Evolutionary conservation across 2,113 vertebrate genomes (phyloP).

Genomic region (Thryonomys swinderianus): DNA sequence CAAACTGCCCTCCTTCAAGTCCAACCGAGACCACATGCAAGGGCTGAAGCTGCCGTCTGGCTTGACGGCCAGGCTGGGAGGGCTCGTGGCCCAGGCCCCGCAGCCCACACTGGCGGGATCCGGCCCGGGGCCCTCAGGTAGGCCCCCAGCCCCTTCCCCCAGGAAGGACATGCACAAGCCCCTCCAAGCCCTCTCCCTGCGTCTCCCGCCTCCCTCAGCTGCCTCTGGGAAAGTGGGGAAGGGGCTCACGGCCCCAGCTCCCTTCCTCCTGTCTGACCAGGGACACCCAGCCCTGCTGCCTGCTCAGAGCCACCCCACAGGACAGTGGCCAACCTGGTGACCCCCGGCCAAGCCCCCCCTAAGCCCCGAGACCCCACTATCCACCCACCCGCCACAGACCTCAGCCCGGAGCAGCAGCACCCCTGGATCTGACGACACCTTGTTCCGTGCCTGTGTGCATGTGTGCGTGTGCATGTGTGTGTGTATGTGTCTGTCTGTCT

Average conservation of each 20-base stretch:
- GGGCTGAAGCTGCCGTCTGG: slow-evolving; percentile 71
- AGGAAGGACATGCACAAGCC: neutral
- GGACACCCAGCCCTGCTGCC: neutral
- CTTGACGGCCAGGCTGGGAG: neutral
- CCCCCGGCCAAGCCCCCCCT: neutral
- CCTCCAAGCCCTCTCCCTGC: neutral
- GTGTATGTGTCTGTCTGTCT: accelerated
- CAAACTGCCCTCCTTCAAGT: slow-evolving; percentile 90
- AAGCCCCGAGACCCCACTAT: neutral
- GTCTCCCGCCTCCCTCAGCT: neutral
- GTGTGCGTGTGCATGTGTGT: neutral
- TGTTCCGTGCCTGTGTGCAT: neutral
- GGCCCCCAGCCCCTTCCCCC: no score
- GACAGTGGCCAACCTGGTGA: neutral
- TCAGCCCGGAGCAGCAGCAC: neutral
- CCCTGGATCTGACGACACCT: neutral
- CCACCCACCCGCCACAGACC: neutral
- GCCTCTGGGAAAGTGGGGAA: neutral
- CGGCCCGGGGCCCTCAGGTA: neutral
- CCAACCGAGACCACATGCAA: slow-evolving; percentile 82
- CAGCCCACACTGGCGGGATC: neutral
- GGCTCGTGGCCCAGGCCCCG: accelerated
- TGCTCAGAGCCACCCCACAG: no score
- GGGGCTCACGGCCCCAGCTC: neutral
- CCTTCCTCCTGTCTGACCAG: neutral